Conservation (phyloP, 1,140 invertebrate species). For the Probaryconus sp. region DNA sequence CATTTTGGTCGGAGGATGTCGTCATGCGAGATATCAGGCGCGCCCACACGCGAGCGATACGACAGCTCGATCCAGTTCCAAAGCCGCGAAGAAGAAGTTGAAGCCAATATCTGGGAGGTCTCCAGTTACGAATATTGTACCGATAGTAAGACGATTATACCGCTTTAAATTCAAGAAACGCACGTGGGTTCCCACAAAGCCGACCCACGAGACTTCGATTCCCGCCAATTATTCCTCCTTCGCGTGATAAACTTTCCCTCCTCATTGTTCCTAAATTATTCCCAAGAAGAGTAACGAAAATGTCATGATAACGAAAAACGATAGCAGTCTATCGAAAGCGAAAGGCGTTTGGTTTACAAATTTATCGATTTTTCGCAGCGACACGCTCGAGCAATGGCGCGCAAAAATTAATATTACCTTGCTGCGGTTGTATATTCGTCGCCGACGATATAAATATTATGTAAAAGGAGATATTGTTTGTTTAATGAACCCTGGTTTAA, state of each 20-base stretch:
- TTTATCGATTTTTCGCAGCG: constrained; percentile 46
- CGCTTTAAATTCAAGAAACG: constrained; percentile 61
- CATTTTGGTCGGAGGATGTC: constrained; percentile 51
- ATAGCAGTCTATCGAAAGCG: constrained; percentile 53
- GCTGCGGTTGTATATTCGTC: too few species aligned
- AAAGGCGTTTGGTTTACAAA: constrained; percentile 43
- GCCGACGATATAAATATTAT: constrained; percentile 35
- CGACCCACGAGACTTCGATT: constrained; percentile 61
- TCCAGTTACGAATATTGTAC: constrained; percentile 56
- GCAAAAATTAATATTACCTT: too few species aligned
- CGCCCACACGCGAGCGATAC: constrained; percentile 62
- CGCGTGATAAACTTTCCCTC: constrained; percentile 55
- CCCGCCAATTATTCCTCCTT: constrained; percentile 60
- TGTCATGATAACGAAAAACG: constrained; percentile 54
- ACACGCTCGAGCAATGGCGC: constrained; percentile 21
- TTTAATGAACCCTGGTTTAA: too few species aligned
- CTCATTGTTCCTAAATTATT: constrained; percentile 61
- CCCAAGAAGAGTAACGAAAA: constrained; percentile 47
- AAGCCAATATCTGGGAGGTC: constrained; percentile 60
- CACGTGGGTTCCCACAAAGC: constrained; percentile 60
- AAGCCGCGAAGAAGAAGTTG: constrained; percentile 51
- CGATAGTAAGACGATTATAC: constrained; percentile 63
- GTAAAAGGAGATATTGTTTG: too few species aligned
- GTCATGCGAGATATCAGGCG: constrained; percentile 59
- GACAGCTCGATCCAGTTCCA: constrained; percentile 62